Percentiles rank a stretch among this genome's conserved stretches.
These are phyloP conservation scores for Pachydiplax longipennis DNA, from an alignment of 2,888 invertebrate genomes.

Conservation along the genomic window DNA sequence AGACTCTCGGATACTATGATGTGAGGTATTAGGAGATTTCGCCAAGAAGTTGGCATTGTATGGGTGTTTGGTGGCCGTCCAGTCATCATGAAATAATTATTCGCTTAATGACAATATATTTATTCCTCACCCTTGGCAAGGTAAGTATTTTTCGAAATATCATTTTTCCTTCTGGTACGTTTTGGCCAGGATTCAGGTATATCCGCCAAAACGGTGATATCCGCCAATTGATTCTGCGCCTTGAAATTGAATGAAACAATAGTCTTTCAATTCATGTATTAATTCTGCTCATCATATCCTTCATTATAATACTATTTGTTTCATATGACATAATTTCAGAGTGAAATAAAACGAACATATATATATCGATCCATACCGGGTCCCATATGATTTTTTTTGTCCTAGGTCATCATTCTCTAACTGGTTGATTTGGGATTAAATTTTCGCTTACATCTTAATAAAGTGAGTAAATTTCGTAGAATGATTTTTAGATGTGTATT, in stretches of 20 bases:
- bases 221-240: neutral
- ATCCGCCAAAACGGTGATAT: neutral
- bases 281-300: neutral
- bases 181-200: neutral
- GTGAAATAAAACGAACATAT: neutral
- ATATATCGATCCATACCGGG: conserved; percentile 2
- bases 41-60: conserved; percentile 18
- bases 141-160: neutral
- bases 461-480: neutral
- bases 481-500: neutral
- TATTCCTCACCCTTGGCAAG: neutral
- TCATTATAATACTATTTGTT: neutral
- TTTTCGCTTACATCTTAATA: neutral
- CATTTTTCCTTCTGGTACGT: neutral
- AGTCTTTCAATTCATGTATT: neutral
- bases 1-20: neutral
- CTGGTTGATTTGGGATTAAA: neutral
- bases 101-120: conserved; percentile 24
- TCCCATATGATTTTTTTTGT: conserved; percentile 10
- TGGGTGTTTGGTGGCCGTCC: conserved; percentile 28
- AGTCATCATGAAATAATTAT: conserved; percentile 20
- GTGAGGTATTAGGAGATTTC: conserved; percentile 20
- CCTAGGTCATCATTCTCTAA: conserved; percentile 1
- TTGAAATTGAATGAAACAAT: conserved; percentile 18
- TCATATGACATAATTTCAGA: neutral